A percentile compares a stretch with the other conserved stretches of the same genome.
These are phyloP conservation scores for Crypturellus undulatus DNA, from an alignment of 2,113 vertebrate species.

Conservation along the genomic window DNA sequence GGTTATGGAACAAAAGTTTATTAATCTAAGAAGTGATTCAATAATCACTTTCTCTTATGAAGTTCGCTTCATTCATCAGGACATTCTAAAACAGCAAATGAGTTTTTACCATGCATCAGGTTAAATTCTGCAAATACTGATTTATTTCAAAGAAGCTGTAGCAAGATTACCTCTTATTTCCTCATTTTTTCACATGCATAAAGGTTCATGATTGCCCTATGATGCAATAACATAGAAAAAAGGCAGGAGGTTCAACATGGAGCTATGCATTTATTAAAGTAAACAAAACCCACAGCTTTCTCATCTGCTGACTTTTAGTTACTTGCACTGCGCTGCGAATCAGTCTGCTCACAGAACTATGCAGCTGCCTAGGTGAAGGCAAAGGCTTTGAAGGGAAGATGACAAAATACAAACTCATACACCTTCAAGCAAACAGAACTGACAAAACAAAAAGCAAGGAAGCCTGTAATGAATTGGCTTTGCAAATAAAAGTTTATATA, in stretches of 20 bases:
- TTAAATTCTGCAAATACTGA: not conserved
- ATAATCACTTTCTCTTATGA: not conserved
- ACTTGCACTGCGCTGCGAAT: fast-evolving
- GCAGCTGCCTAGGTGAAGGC: not conserved
- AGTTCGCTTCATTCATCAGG: not conserved
- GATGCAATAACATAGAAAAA: not conserved
- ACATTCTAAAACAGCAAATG: not conserved
- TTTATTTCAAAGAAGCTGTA: not conserved
- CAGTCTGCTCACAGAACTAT: not conserved
- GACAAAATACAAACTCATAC: not conserved
- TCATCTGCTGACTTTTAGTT: not conserved
- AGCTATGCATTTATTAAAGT: not conserved
- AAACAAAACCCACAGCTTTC: not conserved
- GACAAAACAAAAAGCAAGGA: not conserved
- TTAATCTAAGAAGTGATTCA: not conserved
- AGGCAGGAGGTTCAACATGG: not conserved
- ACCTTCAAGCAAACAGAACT: not conserved
- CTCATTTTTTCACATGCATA: not conserved
- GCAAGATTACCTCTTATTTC: not conserved
- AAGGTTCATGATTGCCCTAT: not conserved
- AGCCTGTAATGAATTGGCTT: not conserved
- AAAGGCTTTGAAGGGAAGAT: not conserved
- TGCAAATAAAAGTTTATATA: not conserved
- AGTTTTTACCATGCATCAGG: not conserved
- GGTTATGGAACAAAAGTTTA: not conserved